Base-by-base conservation (phyloP, 53 echinoderm and acorn worm species). In the Mesocentrotus franciscanus region DNA sequence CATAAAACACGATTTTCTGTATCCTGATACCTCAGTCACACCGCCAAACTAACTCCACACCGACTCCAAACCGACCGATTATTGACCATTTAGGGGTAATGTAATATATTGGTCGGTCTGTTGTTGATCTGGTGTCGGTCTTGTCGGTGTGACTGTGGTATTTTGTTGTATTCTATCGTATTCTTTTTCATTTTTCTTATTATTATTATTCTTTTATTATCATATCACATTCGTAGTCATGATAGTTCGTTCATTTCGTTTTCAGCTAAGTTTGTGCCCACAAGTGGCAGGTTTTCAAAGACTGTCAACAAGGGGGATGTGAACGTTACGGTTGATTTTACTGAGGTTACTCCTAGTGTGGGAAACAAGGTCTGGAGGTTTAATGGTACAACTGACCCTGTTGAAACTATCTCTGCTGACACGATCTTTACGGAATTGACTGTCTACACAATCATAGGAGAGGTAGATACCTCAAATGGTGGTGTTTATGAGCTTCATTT, bases 301-400 rank as follows among this genome's bases (percentile, higher is more conserved):
- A 97, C 97, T 0, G 97, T 96, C 87, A 96, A 95, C 90, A 11
- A 8, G 0, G 97, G 97, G 4, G 97, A 97, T 56, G 91, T 32
- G 70, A 93, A 89, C 56, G 97, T 97, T 4, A 92, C 60, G 1
- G 84, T 96, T 1, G 89, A 94, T 70, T 96, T 96, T 78, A 92
- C 62, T n/a, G 89, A 58, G 14, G 49, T 95, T 15, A 34, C 36
- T 57, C 71, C 78, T 6, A 93, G 0, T 33, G 35, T 0, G 1
- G 8, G 0, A 0, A 49, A 0, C 14, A 76, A 62, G 7, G 29
- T 30, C 8, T 97, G 97, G 97, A 61, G 97, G 58, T 95, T 95
- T 74, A 96, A 96, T 57, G 93, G 93, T 32, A 93, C 93, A 30
- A 59, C 58, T 17, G 33, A 12, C 0, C 9, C 0, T 1, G 22